Conservation (phyloP, 92 coral and sea anemone genomes). For the Chrysogorgia sp. region DNA sequence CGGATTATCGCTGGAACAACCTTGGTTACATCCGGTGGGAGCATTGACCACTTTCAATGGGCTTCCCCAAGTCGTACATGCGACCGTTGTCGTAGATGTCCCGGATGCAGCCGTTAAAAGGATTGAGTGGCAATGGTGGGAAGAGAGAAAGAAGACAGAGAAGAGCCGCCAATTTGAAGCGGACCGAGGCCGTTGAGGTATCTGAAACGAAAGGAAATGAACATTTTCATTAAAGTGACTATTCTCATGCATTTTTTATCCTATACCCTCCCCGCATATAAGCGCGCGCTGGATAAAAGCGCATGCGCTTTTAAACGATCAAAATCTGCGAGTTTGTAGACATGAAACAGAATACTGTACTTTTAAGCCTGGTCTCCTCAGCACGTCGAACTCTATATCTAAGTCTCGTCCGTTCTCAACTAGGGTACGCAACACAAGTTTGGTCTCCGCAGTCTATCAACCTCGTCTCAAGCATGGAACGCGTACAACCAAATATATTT, state of each 20-base stretch:
- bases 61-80: conserved; percentile 80
- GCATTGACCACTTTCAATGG: conserved; percentile 75
- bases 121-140: conserved; percentile 73
- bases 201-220: conserved; percentile 48
- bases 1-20: conserved; percentile 58
- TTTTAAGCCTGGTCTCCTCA: no score
- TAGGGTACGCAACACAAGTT: no score
- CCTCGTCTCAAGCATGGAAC: no score
- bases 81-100: conserved; percentile 68
- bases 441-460: no score
- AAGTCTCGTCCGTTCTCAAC: no score
- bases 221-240: no score
- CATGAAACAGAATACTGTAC: no score
- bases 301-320: no score
- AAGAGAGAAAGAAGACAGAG: conserved; percentile 57
- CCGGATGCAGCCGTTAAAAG: conserved; percentile 87
- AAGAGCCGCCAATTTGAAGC: conserved; percentile 89
- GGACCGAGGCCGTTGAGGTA: conserved; percentile 83
- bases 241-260: neutral
- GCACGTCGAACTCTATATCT: no score
- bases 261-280: neutral
- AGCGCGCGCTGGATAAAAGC: neutral
- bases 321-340: no score
- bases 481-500: no score
- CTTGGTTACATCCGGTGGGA: conserved; percentile 65